phyloP scores from a whole-genome alignment of 2,113 vertebrate species.

The Cheilinus undulatus region DNA sequence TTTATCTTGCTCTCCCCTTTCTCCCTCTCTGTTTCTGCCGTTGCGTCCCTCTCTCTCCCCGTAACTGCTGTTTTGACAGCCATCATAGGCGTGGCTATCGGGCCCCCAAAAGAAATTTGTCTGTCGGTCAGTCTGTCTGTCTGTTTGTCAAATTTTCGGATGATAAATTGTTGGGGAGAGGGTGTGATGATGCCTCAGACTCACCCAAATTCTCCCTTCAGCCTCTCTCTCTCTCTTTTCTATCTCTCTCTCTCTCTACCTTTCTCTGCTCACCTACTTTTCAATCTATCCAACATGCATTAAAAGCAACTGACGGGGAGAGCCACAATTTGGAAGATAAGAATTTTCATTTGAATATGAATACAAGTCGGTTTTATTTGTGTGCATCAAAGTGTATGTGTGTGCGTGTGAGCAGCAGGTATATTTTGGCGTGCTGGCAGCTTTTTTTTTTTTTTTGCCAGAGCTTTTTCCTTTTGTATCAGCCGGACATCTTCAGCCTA shows the following conservation, averaged over 20 bases:
- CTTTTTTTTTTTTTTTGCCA: slow-evolving; percentile 21
- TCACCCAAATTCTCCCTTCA: slow-evolving; percentile 27
- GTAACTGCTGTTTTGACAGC: slow-evolving; percentile 79
- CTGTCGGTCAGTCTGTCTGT: slow-evolving; percentile 65
- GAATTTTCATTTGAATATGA: slow-evolving; percentile 80
- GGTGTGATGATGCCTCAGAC: slow-evolving; percentile 54
- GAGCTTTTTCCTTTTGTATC: slow-evolving; percentile 65
- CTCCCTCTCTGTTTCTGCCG: neutral
- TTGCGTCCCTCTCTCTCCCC: slow-evolving; percentile 27
- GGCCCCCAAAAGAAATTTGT: slow-evolving; percentile 67
- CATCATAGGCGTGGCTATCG: slow-evolving; percentile 63
- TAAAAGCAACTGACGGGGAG: slow-evolving; percentile 67
- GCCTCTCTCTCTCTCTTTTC: no score
- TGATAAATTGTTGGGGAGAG: slow-evolving; percentile 73
- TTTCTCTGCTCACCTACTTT: slow-evolving; percentile 68
- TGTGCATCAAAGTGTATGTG: slow-evolving; percentile 31
- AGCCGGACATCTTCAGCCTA: slow-evolving; percentile 55
- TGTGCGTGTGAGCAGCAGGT: slow-evolving; percentile 38
- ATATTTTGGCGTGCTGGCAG: slow-evolving; percentile 48
- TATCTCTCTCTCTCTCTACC: slow-evolving; percentile 33
- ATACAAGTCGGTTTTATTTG: slow-evolving; percentile 65
- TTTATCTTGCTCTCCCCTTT: slow-evolving; percentile 28
- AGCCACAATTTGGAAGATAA: slow-evolving; percentile 77
- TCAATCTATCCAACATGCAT: slow-evolving; percentile 79
- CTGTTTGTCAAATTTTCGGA: slow-evolving; percentile 71